phyloP scores from a whole-genome alignment of 2,888 invertebrate genomes.

The Drosophila multiciliata region DNA sequence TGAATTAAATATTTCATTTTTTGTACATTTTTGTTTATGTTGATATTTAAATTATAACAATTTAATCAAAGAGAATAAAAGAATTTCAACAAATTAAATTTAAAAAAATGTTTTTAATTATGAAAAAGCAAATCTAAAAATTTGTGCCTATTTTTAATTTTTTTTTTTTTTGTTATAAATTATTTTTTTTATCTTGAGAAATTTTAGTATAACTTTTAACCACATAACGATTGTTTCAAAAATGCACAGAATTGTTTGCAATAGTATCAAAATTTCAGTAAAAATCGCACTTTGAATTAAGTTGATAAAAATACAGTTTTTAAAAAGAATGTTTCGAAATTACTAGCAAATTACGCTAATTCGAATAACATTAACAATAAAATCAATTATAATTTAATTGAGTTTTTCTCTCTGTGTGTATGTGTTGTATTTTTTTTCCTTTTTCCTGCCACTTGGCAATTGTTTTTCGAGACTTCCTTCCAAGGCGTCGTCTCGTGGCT shows the following conservation, averaged over 20 bases:
- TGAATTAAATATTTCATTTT: neutral
- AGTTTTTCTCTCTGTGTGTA: neutral
- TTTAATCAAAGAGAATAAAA: neutral
- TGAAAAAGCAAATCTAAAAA: neutral
- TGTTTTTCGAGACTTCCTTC: slow-evolving; percentile 61
- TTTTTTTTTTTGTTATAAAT: neutral
- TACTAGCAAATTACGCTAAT: neutral
- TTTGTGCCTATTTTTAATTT: neutral
- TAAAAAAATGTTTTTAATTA: too few species aligned
- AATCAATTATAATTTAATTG: neutral
- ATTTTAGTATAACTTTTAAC: neutral
- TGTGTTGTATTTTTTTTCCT: slow-evolving; percentile 9
- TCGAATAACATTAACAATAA: neutral
- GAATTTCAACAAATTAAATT: too few species aligned
- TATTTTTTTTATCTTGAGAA: neutral
- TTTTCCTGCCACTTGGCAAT: slow-evolving; percentile 58
- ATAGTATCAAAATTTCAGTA: neutral
- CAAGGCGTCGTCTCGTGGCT: slow-evolving; percentile 31
- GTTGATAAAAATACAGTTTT: neutral
- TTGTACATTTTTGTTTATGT: neutral
- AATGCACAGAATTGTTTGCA: neutral
- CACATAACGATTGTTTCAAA: neutral
- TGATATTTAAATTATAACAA: neutral
- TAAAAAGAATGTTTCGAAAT: too few species aligned
- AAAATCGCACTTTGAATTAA: rapidly evolving